phyloP scores from a whole-genome alignment of 2,888 invertebrate genomes.

The Drepanosiphum platanoidis region DNA sequence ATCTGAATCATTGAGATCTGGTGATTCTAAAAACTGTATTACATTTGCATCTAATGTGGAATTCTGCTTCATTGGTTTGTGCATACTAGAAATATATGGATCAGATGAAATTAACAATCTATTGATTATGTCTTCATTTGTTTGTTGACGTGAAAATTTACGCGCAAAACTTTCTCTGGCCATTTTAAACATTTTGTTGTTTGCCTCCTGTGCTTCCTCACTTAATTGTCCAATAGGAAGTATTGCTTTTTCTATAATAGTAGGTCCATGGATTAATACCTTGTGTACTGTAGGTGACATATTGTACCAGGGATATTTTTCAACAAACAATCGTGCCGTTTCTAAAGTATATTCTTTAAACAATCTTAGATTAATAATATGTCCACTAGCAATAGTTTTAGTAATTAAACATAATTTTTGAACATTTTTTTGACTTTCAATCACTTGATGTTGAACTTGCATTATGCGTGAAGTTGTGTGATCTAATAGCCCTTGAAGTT shows the following conservation, averaged over 20 bases:
- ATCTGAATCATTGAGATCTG: neutral
- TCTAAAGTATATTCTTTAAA: too few species aligned
- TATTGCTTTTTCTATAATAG: too few species aligned
- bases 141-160: neutral
- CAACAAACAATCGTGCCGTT: too few species aligned
- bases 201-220: neutral
- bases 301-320: too few species aligned
- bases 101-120: neutral
- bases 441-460: neutral
- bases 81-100: neutral
- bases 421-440: neutral
- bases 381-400: too few species aligned
- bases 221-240: too few species aligned
- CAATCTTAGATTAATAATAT: too few species aligned
- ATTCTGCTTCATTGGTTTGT: neutral
- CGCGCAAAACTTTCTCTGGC: too few species aligned
- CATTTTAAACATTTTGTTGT: neutral
- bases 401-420: conserved; percentile 8
- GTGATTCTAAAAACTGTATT: neutral
- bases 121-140: neutral
- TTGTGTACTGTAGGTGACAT: too few species aligned
- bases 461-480: conserved; percentile 12
- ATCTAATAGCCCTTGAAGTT: conserved; percentile 23
- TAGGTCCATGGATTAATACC: too few species aligned
- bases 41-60: neutral